Base-by-base conservation (phyloP, 2,888 invertebrate species). In the Pandemis cinnamomeana region DNA sequence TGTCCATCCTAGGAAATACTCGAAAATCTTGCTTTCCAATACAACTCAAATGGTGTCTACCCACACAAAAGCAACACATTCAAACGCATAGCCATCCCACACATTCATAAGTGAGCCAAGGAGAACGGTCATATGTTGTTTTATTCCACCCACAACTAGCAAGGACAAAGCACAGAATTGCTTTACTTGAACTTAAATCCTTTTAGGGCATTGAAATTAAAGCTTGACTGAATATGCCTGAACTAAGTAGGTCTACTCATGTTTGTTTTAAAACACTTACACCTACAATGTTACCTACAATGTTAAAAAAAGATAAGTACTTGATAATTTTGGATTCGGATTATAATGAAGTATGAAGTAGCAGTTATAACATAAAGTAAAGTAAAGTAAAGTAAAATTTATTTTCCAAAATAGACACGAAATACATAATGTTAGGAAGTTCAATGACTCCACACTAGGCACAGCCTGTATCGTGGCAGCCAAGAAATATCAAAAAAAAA, bases 91-190 rank as follows among this genome's bases (percentile, higher is more conserved):
- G 72, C 77, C 77, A 80, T 79, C 75, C 81, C 79, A 80, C 80
- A 78, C 84, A 77, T 77, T 79, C 72, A 76, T 60, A 78, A 71
- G 70, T 78, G 66, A 79, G 78, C 81, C 81, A 83, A 83, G 82
- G 83, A 68, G 82, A 68, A 51, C 67, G 67, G 62, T 71, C 75
- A 27, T 77, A 15, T 61, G 2, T 13, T 72, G 71, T 66, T 48
- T 61, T 69, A 62, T 67, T 55, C 53, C 15, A 41, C 67, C 70
- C 66, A 66, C 70, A 20, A 66, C 60, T 44, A 53, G 46, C 58
- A 66, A 68, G 20, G 7, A 55, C 55, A 20, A 20, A 7, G 5
- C 51, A 1, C 15, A 48, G 8, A 7, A 51, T 60, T 64, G 55
- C 48, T 62, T 20, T 42, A 70, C 53, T 70, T 51, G 46, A 74